Conservation (phyloP, 1,140 invertebrate species). For the Vollenhovia emeryi region DNA sequence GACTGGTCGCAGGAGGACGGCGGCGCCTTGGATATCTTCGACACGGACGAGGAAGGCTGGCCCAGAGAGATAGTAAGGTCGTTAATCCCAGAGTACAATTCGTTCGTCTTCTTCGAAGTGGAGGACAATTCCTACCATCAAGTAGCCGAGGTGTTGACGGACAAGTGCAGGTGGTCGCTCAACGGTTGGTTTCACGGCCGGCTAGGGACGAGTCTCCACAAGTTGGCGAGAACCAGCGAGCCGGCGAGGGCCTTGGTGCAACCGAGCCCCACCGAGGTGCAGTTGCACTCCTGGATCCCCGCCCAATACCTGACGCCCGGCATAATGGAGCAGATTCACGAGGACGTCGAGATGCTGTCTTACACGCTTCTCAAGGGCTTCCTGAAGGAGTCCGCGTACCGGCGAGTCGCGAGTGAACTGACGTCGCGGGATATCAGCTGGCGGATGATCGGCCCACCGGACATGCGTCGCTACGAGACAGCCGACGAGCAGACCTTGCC, state of each 20-base stretch:
- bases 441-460: slow-evolving; percentile 87
- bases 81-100: slow-evolving; percentile 89
- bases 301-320: slow-evolving; percentile 84
- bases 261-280: slow-evolving; percentile 69
- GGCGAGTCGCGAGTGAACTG: slow-evolving; percentile 83
- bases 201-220: slow-evolving; percentile 21
- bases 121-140: slow-evolving; percentile 86
- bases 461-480: slow-evolving; percentile 87
- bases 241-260: slow-evolving; percentile 53
- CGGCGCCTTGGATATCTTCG: slow-evolving; percentile 89
- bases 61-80: slow-evolving; percentile 86
- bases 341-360: slow-evolving; percentile 86
- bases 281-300: slow-evolving; percentile 84
- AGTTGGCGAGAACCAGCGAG: slow-evolving; percentile 54
- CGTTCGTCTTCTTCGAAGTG: slow-evolving; percentile 90
- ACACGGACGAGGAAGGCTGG: slow-evolving; percentile 85
- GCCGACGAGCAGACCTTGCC: slow-evolving; percentile 84
- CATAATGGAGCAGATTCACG: slow-evolving; percentile 85
- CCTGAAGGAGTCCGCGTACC: slow-evolving; percentile 84
- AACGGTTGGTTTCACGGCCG: slow-evolving; percentile 92
- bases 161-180: slow-evolving; percentile 89
- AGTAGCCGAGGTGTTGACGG: slow-evolving; percentile 89
- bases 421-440: slow-evolving; percentile 85
- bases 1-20: slow-evolving; percentile 88
- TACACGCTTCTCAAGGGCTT: slow-evolving; percentile 87